Evolutionary conservation across 2,888 invertebrate species (phyloP).

Genomic region (Apeira syringaria): DNA sequence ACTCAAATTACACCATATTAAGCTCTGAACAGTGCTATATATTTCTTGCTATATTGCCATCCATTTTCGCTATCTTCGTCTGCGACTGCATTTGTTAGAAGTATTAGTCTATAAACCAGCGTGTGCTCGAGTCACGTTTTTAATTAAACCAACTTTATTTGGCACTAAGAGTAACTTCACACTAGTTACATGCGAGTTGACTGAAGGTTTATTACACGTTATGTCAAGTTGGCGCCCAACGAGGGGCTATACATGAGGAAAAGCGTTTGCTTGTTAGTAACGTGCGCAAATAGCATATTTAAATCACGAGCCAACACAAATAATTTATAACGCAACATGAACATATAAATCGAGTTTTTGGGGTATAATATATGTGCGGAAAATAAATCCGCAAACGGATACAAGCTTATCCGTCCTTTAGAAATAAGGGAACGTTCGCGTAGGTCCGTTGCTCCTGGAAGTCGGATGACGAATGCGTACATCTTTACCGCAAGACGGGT

Average conservation of each 20-base stretch:
- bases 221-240: conserved; percentile 46
- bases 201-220: conserved; percentile 47
- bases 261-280: conserved; percentile 20
- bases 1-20: conserved; percentile 25
- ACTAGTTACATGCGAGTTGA: conserved; percentile 53
- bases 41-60: conserved; percentile 12
- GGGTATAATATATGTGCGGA: conserved; percentile 57
- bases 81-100: conserved; percentile 31
- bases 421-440: conserved; percentile 57
- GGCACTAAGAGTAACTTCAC: conserved; percentile 50
- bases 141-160: conserved; percentile 62
- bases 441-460: conserved; percentile 52
- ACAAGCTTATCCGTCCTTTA: conserved; percentile 67
- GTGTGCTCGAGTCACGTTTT: conserved; percentile 60
- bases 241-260: conserved; percentile 30
- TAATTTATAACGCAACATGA: conserved; percentile 39
- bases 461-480: conserved; percentile 71
- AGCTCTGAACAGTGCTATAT: conserved; percentile 24
- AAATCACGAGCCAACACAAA: conserved; percentile 36
- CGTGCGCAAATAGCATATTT: conserved; percentile 21
- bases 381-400: conserved; percentile 70
- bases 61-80: conserved; percentile 20
- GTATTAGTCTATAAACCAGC: conserved; percentile 31
- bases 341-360: conserved; percentile 45
- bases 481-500: conserved; percentile 64